These are phyloP conservation scores for Nothura maculosa DNA, from an alignment of 2,797 vertebrate species.

Conservation along the genomic window DNA sequence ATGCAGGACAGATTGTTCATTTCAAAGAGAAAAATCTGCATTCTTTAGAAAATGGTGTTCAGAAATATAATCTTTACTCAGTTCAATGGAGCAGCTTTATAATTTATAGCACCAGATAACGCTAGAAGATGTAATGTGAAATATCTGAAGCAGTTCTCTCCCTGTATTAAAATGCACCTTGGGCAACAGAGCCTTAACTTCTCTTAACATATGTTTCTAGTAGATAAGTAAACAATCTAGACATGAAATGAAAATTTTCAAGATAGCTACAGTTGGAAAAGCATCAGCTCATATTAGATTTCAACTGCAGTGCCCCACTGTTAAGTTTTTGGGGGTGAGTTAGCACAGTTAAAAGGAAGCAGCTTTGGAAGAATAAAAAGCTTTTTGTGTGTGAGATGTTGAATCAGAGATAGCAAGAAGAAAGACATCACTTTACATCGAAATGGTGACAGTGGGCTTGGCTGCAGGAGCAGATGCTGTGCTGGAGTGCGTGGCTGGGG, in stretches of 20 bases:
- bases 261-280: slow-evolving; percentile 3
- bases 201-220: slow-evolving; percentile 91
- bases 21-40: slow-evolving; percentile 89
- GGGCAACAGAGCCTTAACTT: slow-evolving; percentile 94
- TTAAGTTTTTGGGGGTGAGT: slow-evolving; percentile 11
- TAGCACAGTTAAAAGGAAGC: slow-evolving; percentile 35
- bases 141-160: slow-evolving; percentile 80
- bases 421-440: slow-evolving; percentile 24
- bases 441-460: not conserved
- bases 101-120: slow-evolving; percentile 93
- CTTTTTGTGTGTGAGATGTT: slow-evolving; percentile 24
- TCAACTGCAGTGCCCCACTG: slow-evolving; percentile 20
- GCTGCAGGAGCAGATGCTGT: not conserved
- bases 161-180: slow-evolving; percentile 92
- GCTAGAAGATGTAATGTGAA: slow-evolving; percentile 89
- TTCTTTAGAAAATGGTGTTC: slow-evolving; percentile 91
- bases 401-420: slow-evolving; percentile 28
- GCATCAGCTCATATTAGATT: not conserved
- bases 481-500: not conserved
- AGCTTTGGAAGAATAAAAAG: slow-evolving; percentile 5
- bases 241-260: slow-evolving; percentile 91
- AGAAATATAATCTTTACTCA: slow-evolving; percentile 87
- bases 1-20: slow-evolving; percentile 79
- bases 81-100: slow-evolving; percentile 92
- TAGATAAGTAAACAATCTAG: slow-evolving; percentile 99